Evolutionary conservation across 2,113 vertebrate genomes (phyloP).

Genomic region (Pelmatolapia mariae): DNA sequence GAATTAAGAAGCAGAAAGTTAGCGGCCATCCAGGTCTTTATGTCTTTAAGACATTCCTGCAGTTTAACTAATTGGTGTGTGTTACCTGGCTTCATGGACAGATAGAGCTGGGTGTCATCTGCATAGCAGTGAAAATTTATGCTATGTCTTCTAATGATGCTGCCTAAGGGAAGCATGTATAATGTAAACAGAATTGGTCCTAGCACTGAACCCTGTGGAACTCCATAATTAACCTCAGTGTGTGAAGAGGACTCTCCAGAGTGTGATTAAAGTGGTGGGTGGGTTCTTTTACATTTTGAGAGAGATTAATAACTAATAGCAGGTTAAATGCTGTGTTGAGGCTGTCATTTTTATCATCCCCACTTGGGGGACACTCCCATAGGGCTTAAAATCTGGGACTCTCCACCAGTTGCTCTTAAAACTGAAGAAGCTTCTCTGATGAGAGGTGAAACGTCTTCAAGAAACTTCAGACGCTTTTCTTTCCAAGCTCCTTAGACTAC

Average conservation of each 20-base stretch:
- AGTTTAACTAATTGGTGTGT: neutral
- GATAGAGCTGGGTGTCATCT: neutral
- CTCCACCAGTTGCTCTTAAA: neutral
- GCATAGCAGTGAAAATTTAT: neutral
- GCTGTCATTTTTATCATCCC: neutral
- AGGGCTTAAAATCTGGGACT: neutral
- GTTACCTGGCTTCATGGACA: neutral
- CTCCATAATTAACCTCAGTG: neutral
- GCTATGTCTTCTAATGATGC: neutral
- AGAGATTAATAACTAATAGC: neutral
- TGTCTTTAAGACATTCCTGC: neutral
- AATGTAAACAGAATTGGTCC: neutral
- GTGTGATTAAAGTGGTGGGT: neutral
- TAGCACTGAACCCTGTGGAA: neutral
- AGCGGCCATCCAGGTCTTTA: rapidly evolving
- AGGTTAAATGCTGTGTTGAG: neutral
- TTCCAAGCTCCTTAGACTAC: neutral
- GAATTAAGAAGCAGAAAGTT: neutral
- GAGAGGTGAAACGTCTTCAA: neutral
- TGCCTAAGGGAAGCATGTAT: neutral
- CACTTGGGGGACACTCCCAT: neutral
- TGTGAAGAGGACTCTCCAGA: neutral
- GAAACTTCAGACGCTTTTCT: neutral
- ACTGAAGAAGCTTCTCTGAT: neutral
- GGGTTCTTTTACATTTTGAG: neutral